Base-by-base conservation (phyloP, 1,140 invertebrate species). In the Lasioglossum albipes region DNA sequence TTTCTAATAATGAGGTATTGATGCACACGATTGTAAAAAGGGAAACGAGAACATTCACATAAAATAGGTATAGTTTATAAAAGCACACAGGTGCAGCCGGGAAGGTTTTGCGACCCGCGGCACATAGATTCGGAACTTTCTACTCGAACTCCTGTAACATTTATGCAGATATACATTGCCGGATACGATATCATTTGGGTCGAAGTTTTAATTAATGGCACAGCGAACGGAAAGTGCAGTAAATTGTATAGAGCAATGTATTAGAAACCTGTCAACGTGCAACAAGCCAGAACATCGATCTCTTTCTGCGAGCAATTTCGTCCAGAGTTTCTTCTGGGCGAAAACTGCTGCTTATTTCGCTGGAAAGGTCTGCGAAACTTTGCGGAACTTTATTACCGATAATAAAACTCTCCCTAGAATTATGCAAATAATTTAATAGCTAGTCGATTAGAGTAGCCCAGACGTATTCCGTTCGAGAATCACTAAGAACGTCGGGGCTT, bases 31-130 rank as follows among this genome's bases (percentile, higher is more conserved):
- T 36, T 0, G 13, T 16, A n/a, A 65, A 65, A 45, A 54, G 42
- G 61, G 13, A 6, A 22, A 0, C 6, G 12, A 62, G 49, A n/a
- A 31, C 36, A 74, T 79, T 57, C 74, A 74, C 70, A 59, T 73
- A 73, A 66, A 73, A 79, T 65, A 22, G 36, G 13, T 0, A 7
- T 22, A 36, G 73, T 73, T 79, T 79, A 49, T 59, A 73, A 66
- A 52, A 65, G 62, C 22, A 45, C n/a, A 7, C 69, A 59, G 61
- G 41, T 59, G 61, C 27, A 36, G 31, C 1, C 49, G 18, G 0
- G 42, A 6, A 27, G 42, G 69, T 12, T 36, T 18, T 22, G 45
- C 16, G 52, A 31, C 4, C 3, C 57, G 10, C 12, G 4, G 42
- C 49, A 16, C n/a, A 41, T 41, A 65, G 13, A 22, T 66, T 62